Evolutionary conservation across 2,113 vertebrate genomes (phyloP).

Genomic region (Erpornis zantholeuca): DNA sequence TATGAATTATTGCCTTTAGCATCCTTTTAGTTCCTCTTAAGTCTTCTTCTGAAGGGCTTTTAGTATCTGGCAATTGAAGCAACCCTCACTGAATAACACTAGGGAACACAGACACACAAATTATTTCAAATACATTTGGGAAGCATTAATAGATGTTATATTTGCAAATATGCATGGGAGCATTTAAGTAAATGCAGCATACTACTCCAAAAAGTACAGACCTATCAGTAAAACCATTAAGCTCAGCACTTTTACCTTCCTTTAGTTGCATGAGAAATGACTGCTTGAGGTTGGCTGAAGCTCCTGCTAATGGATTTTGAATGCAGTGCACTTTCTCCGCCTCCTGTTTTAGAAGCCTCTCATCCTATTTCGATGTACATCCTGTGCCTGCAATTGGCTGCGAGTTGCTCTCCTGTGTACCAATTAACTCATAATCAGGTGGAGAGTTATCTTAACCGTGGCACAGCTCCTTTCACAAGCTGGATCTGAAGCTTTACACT

Average conservation of each 20-base stretch:
- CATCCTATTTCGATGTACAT: not conserved
- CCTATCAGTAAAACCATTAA: not conserved
- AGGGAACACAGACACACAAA: not conserved
- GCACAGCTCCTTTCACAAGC: not conserved
- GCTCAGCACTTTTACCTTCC: conserved; percentile 19
- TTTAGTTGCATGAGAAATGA: conserved; percentile 6
- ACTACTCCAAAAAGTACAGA: not conserved
- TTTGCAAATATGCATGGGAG: not conserved
- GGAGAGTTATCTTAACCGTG: not conserved
- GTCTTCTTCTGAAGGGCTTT: not conserved
- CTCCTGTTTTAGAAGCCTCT: conserved; percentile 26
- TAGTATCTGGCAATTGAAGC: not conserved
- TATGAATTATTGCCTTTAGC: not conserved
- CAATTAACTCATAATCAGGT: not conserved
- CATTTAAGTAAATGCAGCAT: not conserved
- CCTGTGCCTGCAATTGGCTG: not conserved
- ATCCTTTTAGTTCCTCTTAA: not conserved
- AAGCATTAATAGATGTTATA: not conserved
- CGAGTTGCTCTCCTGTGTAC: not conserved
- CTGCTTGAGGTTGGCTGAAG: conserved; percentile 11
- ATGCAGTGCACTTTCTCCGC: not conserved
- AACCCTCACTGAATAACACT: not conserved
- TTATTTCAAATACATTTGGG: not conserved
- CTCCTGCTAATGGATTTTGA: conserved; percentile 23
- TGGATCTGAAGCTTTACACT: not conserved